Conservation (phyloP, 2,797 vertebrate genomes). For the Melopsittacus undulatus region DNA sequence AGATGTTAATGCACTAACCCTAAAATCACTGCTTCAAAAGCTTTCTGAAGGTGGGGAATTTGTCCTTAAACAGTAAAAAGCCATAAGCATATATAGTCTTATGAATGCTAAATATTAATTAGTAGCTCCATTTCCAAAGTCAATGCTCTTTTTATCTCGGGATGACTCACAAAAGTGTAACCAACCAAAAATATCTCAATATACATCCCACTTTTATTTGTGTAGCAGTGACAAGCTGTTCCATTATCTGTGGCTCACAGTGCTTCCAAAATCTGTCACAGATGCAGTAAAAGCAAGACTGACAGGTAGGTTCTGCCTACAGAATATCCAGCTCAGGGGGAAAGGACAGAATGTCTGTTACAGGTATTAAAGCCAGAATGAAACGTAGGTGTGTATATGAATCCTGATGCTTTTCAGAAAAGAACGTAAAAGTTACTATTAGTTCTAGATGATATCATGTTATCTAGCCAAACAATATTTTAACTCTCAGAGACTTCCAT, state of each 20-base stretch:
- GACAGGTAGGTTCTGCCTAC: background rate
- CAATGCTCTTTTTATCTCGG: background rate
- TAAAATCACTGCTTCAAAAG: background rate
- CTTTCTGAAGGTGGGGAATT: background rate
- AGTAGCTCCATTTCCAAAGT: background rate
- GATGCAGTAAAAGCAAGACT: background rate
- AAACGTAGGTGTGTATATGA: background rate
- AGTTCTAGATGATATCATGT: background rate
- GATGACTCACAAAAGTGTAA: slow-evolving; percentile 42
- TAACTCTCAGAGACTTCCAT: background rate
- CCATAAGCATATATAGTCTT: background rate
- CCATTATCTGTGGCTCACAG: slow-evolving; percentile 3
- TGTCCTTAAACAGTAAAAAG: background rate
- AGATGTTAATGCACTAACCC: background rate
- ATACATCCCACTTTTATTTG: slow-evolving; percentile 30
- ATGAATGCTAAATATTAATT: background rate
- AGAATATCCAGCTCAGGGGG: background rate
- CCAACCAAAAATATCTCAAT: slow-evolving; percentile 27
- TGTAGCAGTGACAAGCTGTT: slow-evolving; percentile 45
- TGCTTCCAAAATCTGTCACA: background rate
- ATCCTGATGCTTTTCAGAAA: background rate
- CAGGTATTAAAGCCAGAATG: background rate
- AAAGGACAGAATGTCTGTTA: background rate
- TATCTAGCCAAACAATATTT: background rate
- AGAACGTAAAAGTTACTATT: background rate